phyloP scores from a whole-genome alignment of 2,113 vertebrate species.

The Neodon shergylaensis region DNA sequence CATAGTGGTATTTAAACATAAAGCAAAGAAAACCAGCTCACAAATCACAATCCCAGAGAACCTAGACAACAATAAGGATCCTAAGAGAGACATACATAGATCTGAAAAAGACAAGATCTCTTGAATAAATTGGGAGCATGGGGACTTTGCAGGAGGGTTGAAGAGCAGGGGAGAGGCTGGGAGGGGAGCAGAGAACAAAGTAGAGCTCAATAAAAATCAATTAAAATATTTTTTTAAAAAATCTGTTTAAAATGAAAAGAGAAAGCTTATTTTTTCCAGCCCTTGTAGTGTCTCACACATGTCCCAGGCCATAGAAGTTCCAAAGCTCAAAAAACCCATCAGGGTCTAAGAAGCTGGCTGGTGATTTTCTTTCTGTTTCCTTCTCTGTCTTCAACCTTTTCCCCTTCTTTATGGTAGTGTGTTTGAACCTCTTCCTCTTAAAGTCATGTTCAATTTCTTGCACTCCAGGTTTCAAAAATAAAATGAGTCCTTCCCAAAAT shows the following conservation, averaged over 20 bases:
- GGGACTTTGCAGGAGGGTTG: too few species aligned
- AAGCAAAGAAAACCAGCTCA: too few species aligned
- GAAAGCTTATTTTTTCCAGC: background rate
- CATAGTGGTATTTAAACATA: too few species aligned
- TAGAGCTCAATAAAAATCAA: too few species aligned
- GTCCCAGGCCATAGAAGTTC: background rate
- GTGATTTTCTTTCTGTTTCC: background rate
- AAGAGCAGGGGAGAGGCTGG: too few species aligned
- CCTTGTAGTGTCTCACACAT: background rate
- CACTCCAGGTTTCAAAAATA: background rate
- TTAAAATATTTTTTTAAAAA: too few species aligned
- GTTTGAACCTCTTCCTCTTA: background rate
- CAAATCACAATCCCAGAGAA: too few species aligned
- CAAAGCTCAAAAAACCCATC: background rate
- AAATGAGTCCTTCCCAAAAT: slow-evolving; percentile 27
- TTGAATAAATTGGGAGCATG: too few species aligned
- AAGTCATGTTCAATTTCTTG: background rate
- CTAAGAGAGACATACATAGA: too few species aligned
- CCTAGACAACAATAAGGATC: too few species aligned
- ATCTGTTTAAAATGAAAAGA: slow-evolving; percentile 5
- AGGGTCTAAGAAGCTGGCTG: background rate
- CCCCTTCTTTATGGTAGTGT: background rate
- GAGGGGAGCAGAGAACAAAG: too few species aligned
- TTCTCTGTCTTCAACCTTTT: background rate
- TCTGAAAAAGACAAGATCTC: too few species aligned